phyloP scores from a whole-genome alignment of 1,140 invertebrate genomes.

The Zaprionus tsacasi region DNA sequence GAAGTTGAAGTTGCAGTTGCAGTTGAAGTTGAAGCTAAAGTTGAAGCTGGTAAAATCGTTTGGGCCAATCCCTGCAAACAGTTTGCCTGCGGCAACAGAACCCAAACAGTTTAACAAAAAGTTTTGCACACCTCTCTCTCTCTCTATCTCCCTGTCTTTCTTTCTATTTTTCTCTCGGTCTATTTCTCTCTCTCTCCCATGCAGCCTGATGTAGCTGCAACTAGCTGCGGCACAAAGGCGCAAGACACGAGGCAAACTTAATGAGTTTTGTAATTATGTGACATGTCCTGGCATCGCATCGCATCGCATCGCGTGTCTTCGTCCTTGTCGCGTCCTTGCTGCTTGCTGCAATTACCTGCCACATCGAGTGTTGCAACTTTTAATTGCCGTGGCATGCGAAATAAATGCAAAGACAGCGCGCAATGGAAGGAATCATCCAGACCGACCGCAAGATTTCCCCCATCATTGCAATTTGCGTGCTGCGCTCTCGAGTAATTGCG shows the following conservation, averaged over 20 bases:
- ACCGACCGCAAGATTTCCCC: slow-evolving; percentile 22
- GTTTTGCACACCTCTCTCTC: slow-evolving; percentile 42
- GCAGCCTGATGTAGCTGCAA: slow-evolving; percentile 26
- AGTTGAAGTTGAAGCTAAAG: slow-evolving; percentile 20
- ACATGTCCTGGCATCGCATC: slow-evolving; percentile 20
- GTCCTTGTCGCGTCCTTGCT: slow-evolving; percentile 21
- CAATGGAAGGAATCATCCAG: slow-evolving; percentile 29
- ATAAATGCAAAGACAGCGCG: slow-evolving; percentile 37
- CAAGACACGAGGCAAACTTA: slow-evolving; percentile 45
- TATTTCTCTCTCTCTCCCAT: not conserved
- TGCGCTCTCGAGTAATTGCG: slow-evolving; percentile 16
- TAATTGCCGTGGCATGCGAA: slow-evolving; percentile 74
- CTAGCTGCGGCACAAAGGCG: slow-evolving; percentile 7
- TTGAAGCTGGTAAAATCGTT: slow-evolving; percentile 9
- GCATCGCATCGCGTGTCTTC: not conserved
- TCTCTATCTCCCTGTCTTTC: not conserved
- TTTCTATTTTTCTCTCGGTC: not conserved
- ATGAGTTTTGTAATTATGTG: slow-evolving; percentile 75
- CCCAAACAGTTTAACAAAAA: slow-evolving; percentile 69
- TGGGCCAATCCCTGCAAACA: slow-evolving; percentile 53
- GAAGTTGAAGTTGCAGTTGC: slow-evolving; percentile 18
- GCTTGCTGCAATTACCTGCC: slow-evolving; percentile 64
- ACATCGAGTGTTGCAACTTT: slow-evolving; percentile 70
- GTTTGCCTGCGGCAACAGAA: slow-evolving; percentile 66
- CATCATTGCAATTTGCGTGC: slow-evolving; percentile 17